Evolutionary conservation across 2,888 invertebrate genomes (phyloP), one percentile per base, ranked within the genome.

Genomic region (Bellardia bayeri): DNA sequence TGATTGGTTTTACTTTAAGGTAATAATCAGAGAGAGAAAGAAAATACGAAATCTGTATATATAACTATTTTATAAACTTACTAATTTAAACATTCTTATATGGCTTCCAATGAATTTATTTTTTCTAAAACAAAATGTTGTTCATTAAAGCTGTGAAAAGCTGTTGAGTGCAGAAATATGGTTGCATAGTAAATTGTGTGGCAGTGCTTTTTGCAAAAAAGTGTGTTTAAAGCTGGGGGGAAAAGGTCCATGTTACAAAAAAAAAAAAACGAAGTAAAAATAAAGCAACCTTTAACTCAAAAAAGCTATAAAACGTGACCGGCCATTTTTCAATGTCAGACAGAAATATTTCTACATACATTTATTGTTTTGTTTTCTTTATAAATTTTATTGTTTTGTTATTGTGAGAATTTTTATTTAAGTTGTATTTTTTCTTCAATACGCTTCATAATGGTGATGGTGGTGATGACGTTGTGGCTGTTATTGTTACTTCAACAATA

Each of bases 301-400:
- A 88, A 86, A 69, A 85, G 89, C 91, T 91, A 91, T 91, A 92
- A 93, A 93, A 93, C 93, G 93, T 93, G 93, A 93, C 93, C 92
- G 91, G 91, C 92, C 93, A 93, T 93, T 93, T 93, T 93, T 93
- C 93, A 93, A 93, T 93, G 93, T 93, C 93, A 93, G 93, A 92
- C 92, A 91, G 90, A 93, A 92, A 90, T 89, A 89, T 88, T 89
- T 87, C 82, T 85, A 82, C 84, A 74, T 72, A 37, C 74, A 63
- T 82, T 74, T 76, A 82, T 58, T 87, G 87, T 89, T 69, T 45
- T 88, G 23, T 58, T 58, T 84, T 80, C 83, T 80, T 80, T 68
- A 84, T 61, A 23, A 66, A 82, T 87, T 84, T 89, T 88, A 88
- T 86, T 89, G 83, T 75, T 85, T 83, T 86, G 88, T 66, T 85